Percentiles rank a stretch among this genome's conserved stretches.
phyloP scores from a whole-genome alignment of 2,797 vertebrate species.

The Balearica regulorum region DNA sequence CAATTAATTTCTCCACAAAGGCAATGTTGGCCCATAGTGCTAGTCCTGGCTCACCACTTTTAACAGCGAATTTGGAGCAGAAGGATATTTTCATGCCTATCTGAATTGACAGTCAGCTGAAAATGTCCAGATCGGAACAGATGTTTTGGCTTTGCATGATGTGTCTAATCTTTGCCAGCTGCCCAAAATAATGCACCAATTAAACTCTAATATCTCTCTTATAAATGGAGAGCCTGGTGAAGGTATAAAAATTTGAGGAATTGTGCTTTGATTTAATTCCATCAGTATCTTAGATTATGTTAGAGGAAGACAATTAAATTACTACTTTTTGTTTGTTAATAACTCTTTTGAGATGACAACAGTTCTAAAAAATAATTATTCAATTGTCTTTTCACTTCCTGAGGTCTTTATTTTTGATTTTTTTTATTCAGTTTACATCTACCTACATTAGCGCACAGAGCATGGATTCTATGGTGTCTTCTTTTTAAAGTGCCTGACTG shows the following conservation, averaged over 20 bases:
- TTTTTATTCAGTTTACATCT: neutral
- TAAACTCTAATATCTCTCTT: neutral
- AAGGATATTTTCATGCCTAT: neutral
- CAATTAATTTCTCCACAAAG: neutral
- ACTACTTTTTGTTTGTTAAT: neutral
- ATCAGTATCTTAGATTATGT: neutral
- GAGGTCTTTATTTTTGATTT: neutral
- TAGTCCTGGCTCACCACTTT: neutral
- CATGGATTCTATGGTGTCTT: neutral
- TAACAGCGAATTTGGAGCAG: neutral
- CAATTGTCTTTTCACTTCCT: neutral
- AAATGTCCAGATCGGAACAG: neutral
- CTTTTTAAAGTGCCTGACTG: neutral
- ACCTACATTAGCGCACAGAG: neutral
- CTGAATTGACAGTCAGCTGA: neutral
- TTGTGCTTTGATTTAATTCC: neutral
- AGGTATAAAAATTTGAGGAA: neutral
- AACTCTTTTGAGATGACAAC: neutral
- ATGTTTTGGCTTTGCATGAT: conserved; percentile 19
- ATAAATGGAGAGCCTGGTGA: neutral
- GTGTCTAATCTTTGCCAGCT: neutral
- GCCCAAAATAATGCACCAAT: neutral
- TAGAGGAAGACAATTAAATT: neutral
- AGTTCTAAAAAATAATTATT: neutral
- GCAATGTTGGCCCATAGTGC: neutral